phyloP scores from a whole-genome alignment of 2,888 invertebrate species.

The Graphium colonna region DNA sequence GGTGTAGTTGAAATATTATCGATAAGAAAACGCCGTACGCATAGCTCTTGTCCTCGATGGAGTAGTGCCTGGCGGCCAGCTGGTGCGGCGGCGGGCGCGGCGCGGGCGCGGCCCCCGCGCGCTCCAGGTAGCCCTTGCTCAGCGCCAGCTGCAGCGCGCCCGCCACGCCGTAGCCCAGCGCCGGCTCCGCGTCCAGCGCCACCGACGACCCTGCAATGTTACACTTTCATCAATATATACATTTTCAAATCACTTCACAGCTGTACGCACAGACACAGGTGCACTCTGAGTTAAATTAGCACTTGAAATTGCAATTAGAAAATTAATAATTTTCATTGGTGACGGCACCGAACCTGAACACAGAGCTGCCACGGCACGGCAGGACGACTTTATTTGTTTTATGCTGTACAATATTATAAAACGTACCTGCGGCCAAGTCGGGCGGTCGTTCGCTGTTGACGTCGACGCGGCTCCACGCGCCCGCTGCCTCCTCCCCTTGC shows the following conservation, averaged over 20 bases:
- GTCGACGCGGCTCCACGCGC: constrained; percentile 93
- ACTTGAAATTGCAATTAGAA: no score
- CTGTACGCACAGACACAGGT: no score
- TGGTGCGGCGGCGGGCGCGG: constrained; percentile 53
- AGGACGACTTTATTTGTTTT: no score
- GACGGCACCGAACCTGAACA: no score
- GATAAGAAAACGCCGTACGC: no score
- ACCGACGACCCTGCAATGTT: constrained; percentile 57
- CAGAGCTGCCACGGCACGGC: no score
- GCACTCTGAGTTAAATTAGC: no score
- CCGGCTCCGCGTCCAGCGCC: constrained; percentile 94
- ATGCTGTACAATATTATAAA: no score
- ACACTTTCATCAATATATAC: no score
- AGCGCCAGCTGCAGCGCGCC: constrained; percentile 94
- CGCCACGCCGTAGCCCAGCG: constrained; percentile 93
- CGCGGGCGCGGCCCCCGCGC: constrained; percentile 85
- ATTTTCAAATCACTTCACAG: no score
- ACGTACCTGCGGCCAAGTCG: constrained; percentile 67
- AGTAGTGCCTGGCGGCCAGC: constrained; percentile 45
- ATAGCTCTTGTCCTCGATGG: constrained; percentile 60
- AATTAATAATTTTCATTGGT: no score
- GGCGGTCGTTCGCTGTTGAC: constrained; percentile 70
- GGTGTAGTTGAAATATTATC: no score
- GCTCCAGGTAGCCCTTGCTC: constrained; percentile 96
- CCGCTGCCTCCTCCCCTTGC: constrained; percentile 74